Evolutionary conservation across 2,888 invertebrate genomes (phyloP).

Genomic region (Branchipolynoe longqiensis): DNA sequence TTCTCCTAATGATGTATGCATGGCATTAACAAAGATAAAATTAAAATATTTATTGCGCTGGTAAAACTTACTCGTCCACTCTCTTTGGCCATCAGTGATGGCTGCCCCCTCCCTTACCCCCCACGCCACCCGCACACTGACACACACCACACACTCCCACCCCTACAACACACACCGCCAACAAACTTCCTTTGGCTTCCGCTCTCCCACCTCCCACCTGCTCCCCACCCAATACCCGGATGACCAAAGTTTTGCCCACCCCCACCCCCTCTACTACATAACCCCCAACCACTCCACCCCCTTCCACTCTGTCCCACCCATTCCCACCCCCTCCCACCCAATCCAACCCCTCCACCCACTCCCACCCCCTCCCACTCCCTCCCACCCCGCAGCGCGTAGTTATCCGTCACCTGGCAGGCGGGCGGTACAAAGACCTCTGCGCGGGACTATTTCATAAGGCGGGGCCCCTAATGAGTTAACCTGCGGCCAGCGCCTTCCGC

Average conservation of each 20-base stretch:
- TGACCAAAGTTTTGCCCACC: conserved; percentile 38
- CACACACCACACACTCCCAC: too few relatives aligned
- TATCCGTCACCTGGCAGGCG: conserved; percentile 46
- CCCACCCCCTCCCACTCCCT: not conserved
- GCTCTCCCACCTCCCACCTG: not conserved
- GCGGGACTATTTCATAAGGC: conserved; percentile 43
- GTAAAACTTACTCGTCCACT: too few relatives aligned
- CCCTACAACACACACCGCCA: not conserved
- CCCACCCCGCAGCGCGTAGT: conserved; percentile 11
- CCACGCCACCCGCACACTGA: too few relatives aligned
- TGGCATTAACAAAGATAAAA: too few relatives aligned
- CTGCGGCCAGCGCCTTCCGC: conserved; percentile 51
- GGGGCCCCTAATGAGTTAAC: conserved; percentile 54
- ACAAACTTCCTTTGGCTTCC: not conserved
- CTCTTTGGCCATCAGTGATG: too few relatives aligned
- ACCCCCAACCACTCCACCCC: too few relatives aligned
- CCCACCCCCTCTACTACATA: too few relatives aligned
- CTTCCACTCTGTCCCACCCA: too few relatives aligned
- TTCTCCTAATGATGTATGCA: too few relatives aligned
- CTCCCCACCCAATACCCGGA: not conserved
- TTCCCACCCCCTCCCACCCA: not conserved
- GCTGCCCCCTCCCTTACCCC: too few relatives aligned
- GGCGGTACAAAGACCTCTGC: not conserved
- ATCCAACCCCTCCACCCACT: not conserved
- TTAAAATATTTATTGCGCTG: too few relatives aligned